Base-by-base conservation (phyloP, 2,888 invertebrate genomes). In the Shargacucullia verbasci region DNA sequence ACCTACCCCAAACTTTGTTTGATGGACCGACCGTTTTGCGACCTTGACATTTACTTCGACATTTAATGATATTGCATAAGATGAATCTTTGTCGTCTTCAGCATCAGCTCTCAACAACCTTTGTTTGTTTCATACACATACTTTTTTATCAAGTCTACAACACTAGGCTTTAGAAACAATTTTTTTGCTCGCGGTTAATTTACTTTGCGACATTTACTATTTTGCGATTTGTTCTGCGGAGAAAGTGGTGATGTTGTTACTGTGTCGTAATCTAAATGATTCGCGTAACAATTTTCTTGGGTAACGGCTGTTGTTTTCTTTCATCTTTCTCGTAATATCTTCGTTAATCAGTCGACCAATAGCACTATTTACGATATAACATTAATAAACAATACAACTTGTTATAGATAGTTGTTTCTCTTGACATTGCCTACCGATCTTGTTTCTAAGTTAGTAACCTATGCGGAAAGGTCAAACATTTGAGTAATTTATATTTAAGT, bases 181-280 rank as follows among this genome's bases (percentile, higher is more conserved):
- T 56, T 59, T 62, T 64, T 60, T 55, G 35, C 38, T 67, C 31
- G 70, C 58, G 61, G 67, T 69, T 64, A 70, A 70, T 77, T 59
- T 65, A 54, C 64, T 68, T 70, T 63, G 64, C 67, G 70, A 70
- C 70, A 70, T 76, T 75, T 63, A 69, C 64, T 61, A 75, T 75
- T 75, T 79, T 73, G 66, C 69, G 60, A 81, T 83, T 82, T 78
- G 76, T 79, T 82, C 70, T 72, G 70, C 70, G 64, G 82, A 82
- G 84, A 86, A 86, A 86, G 81, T 79, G 69, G 78, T 80, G 83
- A 82, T 78, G 60, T 76, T 75, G 78, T 60, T 72, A 76, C 65
- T 62, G 63, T 83, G 76, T 66, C 70, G 80, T 77, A 84, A 85
- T 83, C 66, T 58, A 60, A 80, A 80, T 75, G 65, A 79, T 76